Conservation (phyloP, 2,888 invertebrate species). For the Drosophila borborema region DNA sequence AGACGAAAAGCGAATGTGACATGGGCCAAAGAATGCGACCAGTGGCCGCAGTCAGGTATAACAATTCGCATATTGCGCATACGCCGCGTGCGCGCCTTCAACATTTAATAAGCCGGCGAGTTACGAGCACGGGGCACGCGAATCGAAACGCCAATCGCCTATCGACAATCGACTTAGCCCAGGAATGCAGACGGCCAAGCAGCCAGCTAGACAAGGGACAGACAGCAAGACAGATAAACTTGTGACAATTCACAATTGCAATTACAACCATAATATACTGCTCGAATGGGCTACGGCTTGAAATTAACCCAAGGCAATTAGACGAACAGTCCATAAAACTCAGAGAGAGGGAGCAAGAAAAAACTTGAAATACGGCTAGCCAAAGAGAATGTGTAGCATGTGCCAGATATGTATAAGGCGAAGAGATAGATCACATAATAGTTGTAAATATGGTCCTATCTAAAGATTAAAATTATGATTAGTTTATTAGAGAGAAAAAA, state of each 20-base stretch:
- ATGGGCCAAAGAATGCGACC: conserved; percentile 50
- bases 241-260: conserved; percentile 37
- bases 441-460: not conserved
- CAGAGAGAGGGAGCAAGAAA: not conserved
- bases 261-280: conserved; percentile 18
- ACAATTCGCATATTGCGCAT: conserved; percentile 58
- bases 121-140: conserved; percentile 46
- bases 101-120: conserved; percentile 52
- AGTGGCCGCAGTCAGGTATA: conserved; percentile 36
- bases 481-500: not conserved
- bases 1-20: conserved; percentile 80
- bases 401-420: not conserved
- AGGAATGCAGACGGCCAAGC: conserved; percentile 34
- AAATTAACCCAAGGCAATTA: conserved; percentile 33
- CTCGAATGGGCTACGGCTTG: conserved; percentile 8
- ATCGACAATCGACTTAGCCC: conserved; percentile 14
- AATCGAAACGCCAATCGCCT: conserved; percentile 26
- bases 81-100: conserved; percentile 61
- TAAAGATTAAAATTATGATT: not conserved
- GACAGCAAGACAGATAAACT: conserved; percentile 6
- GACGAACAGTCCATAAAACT: conserved; percentile 9
- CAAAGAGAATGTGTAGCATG: conserved; percentile 8
- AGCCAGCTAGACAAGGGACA: not conserved
- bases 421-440: not conserved
- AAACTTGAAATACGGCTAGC: conserved; percentile 5